A percentile compares a stretch with the other conserved stretches of the same genome.
phyloP scores from a whole-genome alignment of 2,113 vertebrate species.

The Tetrao urogallus region DNA sequence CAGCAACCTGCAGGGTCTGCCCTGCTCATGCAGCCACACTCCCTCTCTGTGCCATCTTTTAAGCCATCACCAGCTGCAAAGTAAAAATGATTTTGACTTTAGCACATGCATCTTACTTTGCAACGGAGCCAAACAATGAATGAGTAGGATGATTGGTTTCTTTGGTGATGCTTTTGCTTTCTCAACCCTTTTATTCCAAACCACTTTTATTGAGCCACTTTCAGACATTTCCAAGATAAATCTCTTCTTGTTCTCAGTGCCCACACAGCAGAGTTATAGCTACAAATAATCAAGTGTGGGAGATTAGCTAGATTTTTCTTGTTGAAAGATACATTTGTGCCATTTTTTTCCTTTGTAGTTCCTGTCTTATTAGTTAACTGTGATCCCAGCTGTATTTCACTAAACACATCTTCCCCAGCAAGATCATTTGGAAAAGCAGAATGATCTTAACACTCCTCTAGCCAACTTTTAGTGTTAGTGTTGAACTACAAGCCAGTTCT shows the following conservation, averaged over 20 bases:
- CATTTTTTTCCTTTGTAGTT: neutral
- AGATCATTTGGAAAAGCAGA: neutral
- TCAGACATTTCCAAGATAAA: neutral
- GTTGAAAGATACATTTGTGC: neutral
- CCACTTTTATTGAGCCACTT: neutral
- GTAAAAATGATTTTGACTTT: neutral
- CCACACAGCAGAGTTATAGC: neutral
- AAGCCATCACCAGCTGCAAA: neutral
- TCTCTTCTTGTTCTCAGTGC: neutral
- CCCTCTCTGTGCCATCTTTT: neutral
- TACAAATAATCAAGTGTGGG: neutral
- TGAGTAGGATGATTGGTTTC: neutral
- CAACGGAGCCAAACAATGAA: neutral
- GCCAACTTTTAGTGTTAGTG: neutral
- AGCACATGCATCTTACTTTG: neutral
- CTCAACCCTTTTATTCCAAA: neutral
- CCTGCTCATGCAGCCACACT: fast-evolving
- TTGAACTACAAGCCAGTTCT: neutral
- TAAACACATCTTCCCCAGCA: neutral
- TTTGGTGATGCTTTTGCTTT: neutral
- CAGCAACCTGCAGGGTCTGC: neutral
- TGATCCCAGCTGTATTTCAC: slow-evolving; percentile 27
- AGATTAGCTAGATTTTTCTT: neutral
- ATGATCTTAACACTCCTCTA: neutral
- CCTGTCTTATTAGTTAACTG: neutral